Base-by-base conservation (phyloP, 2,797 vertebrate species). In the Sebastes paucispinis region DNA sequence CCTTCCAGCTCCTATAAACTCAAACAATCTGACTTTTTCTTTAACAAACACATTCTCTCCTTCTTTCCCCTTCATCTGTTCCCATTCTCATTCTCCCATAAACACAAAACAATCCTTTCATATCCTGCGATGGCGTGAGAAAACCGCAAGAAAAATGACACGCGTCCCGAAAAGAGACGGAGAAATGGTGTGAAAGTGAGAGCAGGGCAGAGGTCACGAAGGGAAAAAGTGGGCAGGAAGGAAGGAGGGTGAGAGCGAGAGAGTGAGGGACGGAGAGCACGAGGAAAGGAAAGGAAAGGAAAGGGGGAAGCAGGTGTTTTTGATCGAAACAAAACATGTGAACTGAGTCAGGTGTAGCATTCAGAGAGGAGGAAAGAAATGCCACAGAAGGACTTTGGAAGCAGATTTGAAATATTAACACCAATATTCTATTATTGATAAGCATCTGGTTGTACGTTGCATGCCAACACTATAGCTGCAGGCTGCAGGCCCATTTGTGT, bases 271-370 rank as follows among this genome's bases (percentile, higher is more conserved):
- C 18, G 20, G 69, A 43, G 55, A 68, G 67, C 8, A 36, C 0
- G 27, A 85, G 83, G 67, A 83, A 85, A 82, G 75, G 80, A 87
- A 64, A 84, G 68, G 72, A 92, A 85, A 43, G 39, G 39, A 43
- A 43, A 81, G 74, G 82, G 84, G 93, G 93, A 94, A 94, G 91
- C 92, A 93, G 92, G 91, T 93, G 92, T 85, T 90, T 83, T 70
- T 57, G 69, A 84, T 47, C 75, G 50, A 84, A 87, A 88, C 73
- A 84, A 76, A 86, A 80, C 69, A 81, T 6, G 34, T n/a, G 76
- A 79, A 84, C 68, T 7, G 69, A 77, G 83, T 90, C 88, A 91
- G 90, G 89, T 91, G 88, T 50, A 87, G 73, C 31, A 6, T 5
- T 77, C 71, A n/a, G 69, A 69, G 32, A 63, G 34, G 65, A 59